Base-by-base conservation (phyloP, 2,888 invertebrate genomes). In the Pandemis cinnamomeana region DNA sequence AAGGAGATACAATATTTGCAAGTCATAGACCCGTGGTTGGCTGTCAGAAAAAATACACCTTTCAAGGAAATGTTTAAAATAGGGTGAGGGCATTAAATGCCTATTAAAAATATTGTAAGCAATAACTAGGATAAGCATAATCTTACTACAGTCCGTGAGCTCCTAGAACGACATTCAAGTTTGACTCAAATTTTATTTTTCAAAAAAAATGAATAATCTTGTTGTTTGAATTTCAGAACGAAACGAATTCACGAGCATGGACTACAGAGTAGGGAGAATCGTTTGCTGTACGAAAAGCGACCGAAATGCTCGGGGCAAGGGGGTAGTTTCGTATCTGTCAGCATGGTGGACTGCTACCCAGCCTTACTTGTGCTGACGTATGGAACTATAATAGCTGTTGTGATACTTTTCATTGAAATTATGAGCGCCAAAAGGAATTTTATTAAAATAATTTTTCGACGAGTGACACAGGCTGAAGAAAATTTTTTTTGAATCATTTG, bases 1-100 rank as follows among this genome's bases (percentile, higher is more conserved):
- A 95, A 95, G 72, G 96, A 96, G 83, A 96, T 97, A 80, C 95
- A 95, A 78, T 95, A 94, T 78, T 83, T 96, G 46, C 95, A 96
- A 88, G 95, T 96, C 0, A 94, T 95, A 0, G 95, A 96, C 82
- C 96, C 96, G 0, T 96, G 95, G 95, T 81, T 96, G 66, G 95
- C 96, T 0, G 94, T 96, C 1, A 94, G 95, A 78, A 96, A 95
- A 82, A 92, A 95, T 75, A 95, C 95, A 0, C 95, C 96, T 0
- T 96, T 94, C 76, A 95, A 94, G 77, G 95, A 96, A 86, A 89
- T 95, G 85, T 92, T 96, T 48, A 96, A 96, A 87, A 95, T 96
- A 78, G 96, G 95, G 96, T 96, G 80, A 77, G 78, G 27, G 2
- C 27, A 36, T 36, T 36, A 36, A 36, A 36, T 4, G 27, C 2